Evolutionary conservation across 1,140 invertebrate genomes (phyloP), one percentile per base, ranked within the genome.

Genomic region (Oncopodura yosiiana): DNA sequence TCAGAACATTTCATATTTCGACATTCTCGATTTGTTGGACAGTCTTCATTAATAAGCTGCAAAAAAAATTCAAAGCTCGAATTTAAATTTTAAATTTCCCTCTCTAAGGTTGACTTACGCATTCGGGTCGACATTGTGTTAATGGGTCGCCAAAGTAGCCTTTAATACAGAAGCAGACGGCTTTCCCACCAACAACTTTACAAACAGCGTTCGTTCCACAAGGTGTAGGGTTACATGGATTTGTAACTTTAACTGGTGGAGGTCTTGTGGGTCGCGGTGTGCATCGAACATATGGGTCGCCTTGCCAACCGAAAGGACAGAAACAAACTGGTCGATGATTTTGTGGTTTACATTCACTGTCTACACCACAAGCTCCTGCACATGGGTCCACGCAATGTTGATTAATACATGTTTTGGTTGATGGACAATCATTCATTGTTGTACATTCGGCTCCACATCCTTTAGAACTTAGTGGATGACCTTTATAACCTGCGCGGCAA

Each of bases 41-140:
- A 87, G 66, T 87, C 84, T 8, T 82, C 81, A 69, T 84, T 86
- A 16, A 85, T 78, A 21, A 85, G 43, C n/a, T n/a, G n/a, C n/a
- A n/a, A n/a, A n/a, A n/a, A n/a, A n/a, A n/a, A n/a, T n/a, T n/a
- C n/a, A n/a, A n/a, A n/a, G n/a, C n/a, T n/a, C n/a, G n/a, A n/a
- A n/a, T n/a, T n/a, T n/a, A n/a, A n/a, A n/a, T n/a, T n/a, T n/a
- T n/a, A n/a, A n/a, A n/a, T n/a, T n/a, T 29, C 62, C 62, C 36
- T 64, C 62, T n/a, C 60, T 12, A 55, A 53, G 27, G 58, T 37
- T 19, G 26, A 2, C 69, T 53, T 37, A 51, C 38, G 43, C 68
- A 69, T 44, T 68, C 64, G 4, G 66, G 67, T 3, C 63, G 48
- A 49, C 71, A 70, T 21, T 63, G 60, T 23, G 61, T 54, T 38